Evolutionary conservation across 1,140 invertebrate species (phyloP).

Genomic region (Mylabris phalerata): DNA sequence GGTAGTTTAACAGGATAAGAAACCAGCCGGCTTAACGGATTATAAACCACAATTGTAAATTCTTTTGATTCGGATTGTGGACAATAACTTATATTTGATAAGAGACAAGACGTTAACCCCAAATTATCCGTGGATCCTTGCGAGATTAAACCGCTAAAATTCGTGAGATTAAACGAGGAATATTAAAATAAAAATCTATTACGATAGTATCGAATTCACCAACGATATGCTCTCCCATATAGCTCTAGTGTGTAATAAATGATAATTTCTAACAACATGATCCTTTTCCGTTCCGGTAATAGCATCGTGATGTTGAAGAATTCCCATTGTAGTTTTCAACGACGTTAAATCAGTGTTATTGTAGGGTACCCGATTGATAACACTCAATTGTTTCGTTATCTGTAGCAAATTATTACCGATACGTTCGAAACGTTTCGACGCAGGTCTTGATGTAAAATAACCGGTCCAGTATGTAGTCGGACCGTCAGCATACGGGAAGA

Average conservation of each 20-base stretch:
- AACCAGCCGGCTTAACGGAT: conserved; percentile 62
- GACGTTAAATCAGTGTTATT: conserved; percentile 1
- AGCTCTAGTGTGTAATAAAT: conserved; percentile 53
- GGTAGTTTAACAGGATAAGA: conserved; percentile 62
- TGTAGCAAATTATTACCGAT: conserved; percentile 59
- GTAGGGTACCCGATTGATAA: conserved; percentile 22
- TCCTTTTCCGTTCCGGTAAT: conserved; percentile 64
- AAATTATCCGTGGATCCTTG: not conserved
- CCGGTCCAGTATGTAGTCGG: conserved; percentile 87
- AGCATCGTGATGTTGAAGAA: conserved; percentile 65
- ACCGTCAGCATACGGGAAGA: conserved; percentile 87
- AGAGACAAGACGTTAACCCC: conserved; percentile 10
- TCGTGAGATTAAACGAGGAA: not conserved
- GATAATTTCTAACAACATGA: conserved; percentile 65
- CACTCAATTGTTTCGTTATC: conserved; percentile 37
- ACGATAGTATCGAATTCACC: not conserved
- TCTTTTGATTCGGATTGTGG: conserved; percentile 52
- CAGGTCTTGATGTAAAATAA: conserved; percentile 71
- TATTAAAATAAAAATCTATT: not conserved
- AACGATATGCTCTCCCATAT: conserved; percentile 35
- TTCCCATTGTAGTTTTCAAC: conserved; percentile 48
- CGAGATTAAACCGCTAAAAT: conserved; percentile 1
- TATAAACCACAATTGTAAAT: conserved; percentile 66
- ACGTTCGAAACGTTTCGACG: conserved; percentile 57
- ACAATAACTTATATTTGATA: conserved; percentile 56